These are phyloP conservation scores for Drosophila flavopinicola DNA, from an alignment of 2,888 invertebrate genomes.

Conservation along the genomic window DNA sequence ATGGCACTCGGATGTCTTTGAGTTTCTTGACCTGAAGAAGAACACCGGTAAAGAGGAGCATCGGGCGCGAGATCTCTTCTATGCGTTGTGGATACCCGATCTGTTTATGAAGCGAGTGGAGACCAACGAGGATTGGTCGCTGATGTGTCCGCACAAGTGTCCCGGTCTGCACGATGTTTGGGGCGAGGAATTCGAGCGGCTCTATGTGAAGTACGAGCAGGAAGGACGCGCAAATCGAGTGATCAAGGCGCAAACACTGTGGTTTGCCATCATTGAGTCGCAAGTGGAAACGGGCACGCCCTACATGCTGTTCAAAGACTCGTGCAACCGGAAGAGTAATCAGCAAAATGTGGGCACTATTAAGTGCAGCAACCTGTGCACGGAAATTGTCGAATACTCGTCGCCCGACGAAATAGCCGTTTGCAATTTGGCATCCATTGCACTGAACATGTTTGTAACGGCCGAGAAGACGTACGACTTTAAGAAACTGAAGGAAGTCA, in stretches of 20 bases:
- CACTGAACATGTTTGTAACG: slow-evolving; percentile 96
- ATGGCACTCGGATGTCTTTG: slow-evolving; percentile 99
- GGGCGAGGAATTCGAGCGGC: slow-evolving; percentile 96
- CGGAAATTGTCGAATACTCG: slow-evolving; percentile 98
- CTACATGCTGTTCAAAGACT: slow-evolving; percentile 98
- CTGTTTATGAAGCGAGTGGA: slow-evolving; percentile 98
- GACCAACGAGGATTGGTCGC: slow-evolving; percentile 93
- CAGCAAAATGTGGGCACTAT: slow-evolving; percentile 99
- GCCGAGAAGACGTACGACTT: slow-evolving; percentile 93
- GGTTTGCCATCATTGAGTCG: slow-evolving; percentile 96
- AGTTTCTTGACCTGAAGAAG: slow-evolving; percentile 96
- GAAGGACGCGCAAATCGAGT: slow-evolving; percentile 89
- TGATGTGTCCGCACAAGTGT: slow-evolving; percentile 98
- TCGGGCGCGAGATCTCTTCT: slow-evolving; percentile 97
- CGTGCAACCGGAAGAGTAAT: slow-evolving; percentile 98
- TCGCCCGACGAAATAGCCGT: slow-evolving; percentile 97
- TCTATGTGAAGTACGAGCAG: slow-evolving; percentile 95
- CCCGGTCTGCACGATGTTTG: slow-evolving; percentile 96
- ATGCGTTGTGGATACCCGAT: slow-evolving; percentile 99
- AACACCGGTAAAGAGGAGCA: slow-evolving; percentile 98
- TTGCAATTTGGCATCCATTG: slow-evolving; percentile 98
- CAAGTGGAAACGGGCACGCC: slow-evolving; percentile 99
- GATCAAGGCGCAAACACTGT: slow-evolving; percentile 93
- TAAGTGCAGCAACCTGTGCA: slow-evolving; percentile 98
- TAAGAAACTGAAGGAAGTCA: slow-evolving; percentile 92